Conservation (phyloP, 2,888 invertebrate species). For the Machimus rusticus region DNA sequence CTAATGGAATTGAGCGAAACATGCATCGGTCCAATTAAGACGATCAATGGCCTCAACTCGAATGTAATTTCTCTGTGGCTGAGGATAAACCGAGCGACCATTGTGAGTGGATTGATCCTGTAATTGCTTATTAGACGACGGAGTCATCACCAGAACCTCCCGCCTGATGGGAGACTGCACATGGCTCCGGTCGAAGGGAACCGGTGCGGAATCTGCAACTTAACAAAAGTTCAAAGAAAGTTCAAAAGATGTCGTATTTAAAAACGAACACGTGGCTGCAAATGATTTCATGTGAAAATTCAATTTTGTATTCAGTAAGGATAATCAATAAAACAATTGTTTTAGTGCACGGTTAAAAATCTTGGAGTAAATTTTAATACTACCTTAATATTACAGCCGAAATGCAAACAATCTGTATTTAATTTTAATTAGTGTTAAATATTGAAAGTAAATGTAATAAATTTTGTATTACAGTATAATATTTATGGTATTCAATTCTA, state of each 20-base stretch:
- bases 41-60: conserved; percentile 42
- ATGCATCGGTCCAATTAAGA: conserved; percentile 46
- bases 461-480: too few relatives aligned
- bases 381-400: too few relatives aligned
- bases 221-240: background rate
- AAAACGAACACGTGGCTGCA: too few relatives aligned
- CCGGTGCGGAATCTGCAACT: background rate
- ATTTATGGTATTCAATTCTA: too few relatives aligned
- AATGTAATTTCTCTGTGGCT: conserved; percentile 47
- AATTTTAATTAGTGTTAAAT: too few relatives aligned
- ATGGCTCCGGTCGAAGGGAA: background rate
- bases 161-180: background rate
- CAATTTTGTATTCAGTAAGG: background rate
- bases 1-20: conserved; percentile 40
- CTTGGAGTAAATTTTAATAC: too few relatives aligned
- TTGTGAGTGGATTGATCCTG: conserved; percentile 46
- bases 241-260: background rate
- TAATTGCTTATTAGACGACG: conserved; percentile 46
- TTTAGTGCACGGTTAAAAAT: too few relatives aligned
- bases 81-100: conserved; percentile 44
- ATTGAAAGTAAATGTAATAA: too few relatives aligned
- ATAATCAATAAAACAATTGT: background rate
- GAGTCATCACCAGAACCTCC: background rate
- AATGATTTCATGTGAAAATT: background rate
- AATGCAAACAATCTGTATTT: too few relatives aligned